phyloP scores from a whole-genome alignment of 2,113 vertebrate genomes.

The Lynx canadensis region DNA sequence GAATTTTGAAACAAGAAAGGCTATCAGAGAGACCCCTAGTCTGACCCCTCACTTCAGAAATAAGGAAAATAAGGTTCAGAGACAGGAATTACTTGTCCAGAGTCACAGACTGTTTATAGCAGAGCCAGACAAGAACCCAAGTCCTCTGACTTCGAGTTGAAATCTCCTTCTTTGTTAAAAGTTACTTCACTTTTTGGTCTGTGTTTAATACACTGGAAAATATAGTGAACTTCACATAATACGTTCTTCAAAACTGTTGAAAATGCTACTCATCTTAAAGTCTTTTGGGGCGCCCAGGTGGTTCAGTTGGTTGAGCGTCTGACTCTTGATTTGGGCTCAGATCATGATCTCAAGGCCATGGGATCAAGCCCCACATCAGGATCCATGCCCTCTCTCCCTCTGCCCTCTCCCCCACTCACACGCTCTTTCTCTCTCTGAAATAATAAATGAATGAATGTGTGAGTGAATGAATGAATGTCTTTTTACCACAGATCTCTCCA shows the following conservation, averaged over 20 bases:
- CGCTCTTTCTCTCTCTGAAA: too few species aligned
- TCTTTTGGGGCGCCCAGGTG: too few species aligned
- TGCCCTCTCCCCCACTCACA: too few species aligned
- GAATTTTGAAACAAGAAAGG: background rate
- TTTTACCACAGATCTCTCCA: background rate
- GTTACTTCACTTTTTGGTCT: background rate
- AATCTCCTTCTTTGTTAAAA: background rate
- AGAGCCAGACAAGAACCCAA: background rate
- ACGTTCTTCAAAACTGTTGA: background rate
- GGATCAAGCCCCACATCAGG: too few species aligned
- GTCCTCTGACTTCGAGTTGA: background rate
- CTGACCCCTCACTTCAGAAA: background rate
- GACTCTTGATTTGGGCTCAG: too few species aligned
- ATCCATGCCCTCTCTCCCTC: too few species aligned
- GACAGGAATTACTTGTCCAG: background rate
- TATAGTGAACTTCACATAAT: background rate
- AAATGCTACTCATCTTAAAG: constrained; percentile 32
- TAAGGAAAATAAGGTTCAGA: background rate
- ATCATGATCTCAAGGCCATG: too few species aligned
- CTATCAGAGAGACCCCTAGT: background rate
- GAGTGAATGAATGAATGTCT: background rate
- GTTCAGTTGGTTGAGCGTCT: too few species aligned
- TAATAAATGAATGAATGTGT: too few species aligned
- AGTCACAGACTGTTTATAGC: background rate
- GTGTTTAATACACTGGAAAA: background rate